Percentiles rank a stretch among this genome's conserved stretches.
Conservation (phyloP, 2,797 vertebrate species). For the Spizella passerina region DNA sequence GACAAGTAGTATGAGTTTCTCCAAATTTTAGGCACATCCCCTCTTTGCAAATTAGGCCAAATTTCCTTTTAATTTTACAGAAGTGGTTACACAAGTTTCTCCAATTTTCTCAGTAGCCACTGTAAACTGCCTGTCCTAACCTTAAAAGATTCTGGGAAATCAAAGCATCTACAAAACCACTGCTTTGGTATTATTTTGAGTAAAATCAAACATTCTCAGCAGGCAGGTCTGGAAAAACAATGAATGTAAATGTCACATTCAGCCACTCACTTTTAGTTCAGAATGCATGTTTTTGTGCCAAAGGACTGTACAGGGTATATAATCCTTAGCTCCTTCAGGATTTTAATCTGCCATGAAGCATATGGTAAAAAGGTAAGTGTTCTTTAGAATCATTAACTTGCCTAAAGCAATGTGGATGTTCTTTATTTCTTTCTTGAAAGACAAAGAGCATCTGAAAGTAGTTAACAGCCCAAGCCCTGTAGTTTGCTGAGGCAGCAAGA, state of each 20-base stretch:
- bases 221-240: constrained; percentile 29
- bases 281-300: constrained; percentile 34
- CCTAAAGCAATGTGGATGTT: constrained; percentile 58
- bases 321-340: constrained; percentile 55
- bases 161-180: constrained; percentile 6
- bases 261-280: constrained; percentile 11
- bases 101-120: not conserved
- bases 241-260: constrained; percentile 11
- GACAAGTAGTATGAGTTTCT: not conserved
- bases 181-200: constrained; percentile 3
- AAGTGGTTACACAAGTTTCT: not conserved
- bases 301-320: not conserved
- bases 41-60: not conserved
- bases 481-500: constrained; percentile 70
- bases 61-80: constrained; percentile 10
- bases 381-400: constrained; percentile 52
- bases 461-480: constrained; percentile 54
- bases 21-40: not conserved
- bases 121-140: not conserved
- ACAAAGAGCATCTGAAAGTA: constrained; percentile 68
- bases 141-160: constrained; percentile 2
- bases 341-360: constrained; percentile 56
- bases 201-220: constrained; percentile 5
- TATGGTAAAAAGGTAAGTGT: constrained; percentile 56
- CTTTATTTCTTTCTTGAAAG: constrained; percentile 65